phyloP scores from a whole-genome alignment of 2,888 invertebrate genomes.

The Andrena camellia region DNA sequence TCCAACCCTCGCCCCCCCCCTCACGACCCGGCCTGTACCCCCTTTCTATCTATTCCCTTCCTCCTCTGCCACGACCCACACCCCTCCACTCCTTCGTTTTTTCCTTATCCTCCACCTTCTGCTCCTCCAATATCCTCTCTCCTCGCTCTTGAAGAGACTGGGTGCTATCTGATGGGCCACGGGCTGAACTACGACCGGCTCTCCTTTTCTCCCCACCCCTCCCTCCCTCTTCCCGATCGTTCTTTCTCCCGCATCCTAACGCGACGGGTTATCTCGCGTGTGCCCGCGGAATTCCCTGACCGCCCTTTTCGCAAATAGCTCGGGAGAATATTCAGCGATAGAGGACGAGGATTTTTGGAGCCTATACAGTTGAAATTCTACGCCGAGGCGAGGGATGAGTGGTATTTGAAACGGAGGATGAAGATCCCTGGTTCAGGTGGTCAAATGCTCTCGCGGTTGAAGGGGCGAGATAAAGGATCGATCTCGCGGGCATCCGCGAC shows the following conservation, averaged over 20 bases:
- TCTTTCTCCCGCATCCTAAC: slow-evolving; percentile 16
- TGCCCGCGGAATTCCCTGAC: slow-evolving; percentile 38
- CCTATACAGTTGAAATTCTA: not conserved
- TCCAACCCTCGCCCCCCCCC: slow-evolving; percentile 68
- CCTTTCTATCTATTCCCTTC: slow-evolving; percentile 50
- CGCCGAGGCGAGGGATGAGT: not conserved
- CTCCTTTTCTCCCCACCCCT: slow-evolving; percentile 57
- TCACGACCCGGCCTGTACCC: slow-evolving; percentile 38
- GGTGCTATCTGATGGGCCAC: slow-evolving; percentile 81
- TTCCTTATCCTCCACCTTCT: slow-evolving; percentile 23
- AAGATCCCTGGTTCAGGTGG: slow-evolving; percentile 7
- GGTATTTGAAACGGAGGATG: slow-evolving; percentile 11
- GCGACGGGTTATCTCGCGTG: slow-evolving; percentile 40
- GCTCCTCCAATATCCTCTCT: slow-evolving; percentile 36
- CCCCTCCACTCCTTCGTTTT: slow-evolving; percentile 35
- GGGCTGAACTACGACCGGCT: slow-evolving; percentile 80
- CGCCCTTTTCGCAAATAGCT: slow-evolving; percentile 11
- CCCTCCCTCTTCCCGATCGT: slow-evolving; percentile 39
- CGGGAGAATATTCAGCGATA: slow-evolving; percentile 12
- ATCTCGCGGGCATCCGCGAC: slow-evolving; percentile 32
- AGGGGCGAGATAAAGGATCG: slow-evolving; percentile 24
- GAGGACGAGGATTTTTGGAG: not conserved
- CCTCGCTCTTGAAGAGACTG: slow-evolving; percentile 47
- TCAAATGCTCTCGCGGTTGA: not conserved
- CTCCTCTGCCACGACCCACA: slow-evolving; percentile 26